Evolutionary conservation across 2,888 invertebrate species (phyloP).

Genomic region (Blomia tropicalis): DNA sequence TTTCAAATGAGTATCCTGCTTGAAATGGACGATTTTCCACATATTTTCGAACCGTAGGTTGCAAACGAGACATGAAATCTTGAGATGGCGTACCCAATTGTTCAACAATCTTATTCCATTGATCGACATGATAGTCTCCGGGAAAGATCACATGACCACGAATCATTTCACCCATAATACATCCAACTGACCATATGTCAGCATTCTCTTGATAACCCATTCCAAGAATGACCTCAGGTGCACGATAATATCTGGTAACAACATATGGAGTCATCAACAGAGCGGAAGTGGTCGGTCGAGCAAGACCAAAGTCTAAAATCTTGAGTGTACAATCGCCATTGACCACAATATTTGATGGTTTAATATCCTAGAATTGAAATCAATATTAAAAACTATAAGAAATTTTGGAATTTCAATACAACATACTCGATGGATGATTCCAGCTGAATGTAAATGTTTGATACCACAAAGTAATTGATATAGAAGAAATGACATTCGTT

Average conservation of each 20-base stretch:
- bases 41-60: slow-evolving; percentile 94
- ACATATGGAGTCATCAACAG: slow-evolving; percentile 99
- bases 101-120: slow-evolving; percentile 95
- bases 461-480: slow-evolving; percentile 99
- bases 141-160: slow-evolving; percentile 89
- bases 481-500: slow-evolving; percentile 95
- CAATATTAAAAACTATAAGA: neutral
- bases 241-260: slow-evolving; percentile 94
- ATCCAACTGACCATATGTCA: slow-evolving; percentile 98
- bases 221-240: slow-evolving; percentile 73
- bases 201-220: slow-evolving; percentile 99
- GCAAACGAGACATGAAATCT: slow-evolving; percentile 90
- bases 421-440: slow-evolving; percentile 84
- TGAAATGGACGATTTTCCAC: slow-evolving; percentile 95
- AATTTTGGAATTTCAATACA: neutral
- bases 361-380: slow-evolving; percentile 59
- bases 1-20: slow-evolving; percentile 84
- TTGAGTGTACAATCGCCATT: slow-evolving; percentile 98
- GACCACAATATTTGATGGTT: slow-evolving; percentile 99
- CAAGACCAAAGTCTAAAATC: slow-evolving; percentile 96
- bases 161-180: slow-evolving; percentile 99
- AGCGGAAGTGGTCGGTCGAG: slow-evolving; percentile 89
- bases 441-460: slow-evolving; percentile 96
- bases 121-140: slow-evolving; percentile 98
- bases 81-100: slow-evolving; percentile 86